Evolutionary conservation across 2,797 vertebrate genomes (phyloP).

Genomic region (Pogoniulus pusillus): DNA sequence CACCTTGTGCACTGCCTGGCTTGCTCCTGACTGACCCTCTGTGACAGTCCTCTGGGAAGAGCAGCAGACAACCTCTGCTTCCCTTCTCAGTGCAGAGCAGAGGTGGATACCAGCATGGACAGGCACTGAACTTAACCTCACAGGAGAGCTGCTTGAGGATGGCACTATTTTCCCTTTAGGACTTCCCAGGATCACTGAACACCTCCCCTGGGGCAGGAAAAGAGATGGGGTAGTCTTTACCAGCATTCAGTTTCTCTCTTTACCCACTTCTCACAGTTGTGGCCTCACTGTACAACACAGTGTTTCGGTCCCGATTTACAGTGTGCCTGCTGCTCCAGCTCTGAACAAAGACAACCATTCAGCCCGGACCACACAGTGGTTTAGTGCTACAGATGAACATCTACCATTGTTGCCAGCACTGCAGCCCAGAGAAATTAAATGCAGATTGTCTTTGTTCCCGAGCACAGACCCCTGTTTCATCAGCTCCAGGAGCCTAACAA

Average conservation of each 20-base stretch:
- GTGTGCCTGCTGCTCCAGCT: neutral
- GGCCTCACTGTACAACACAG: fast-evolving
- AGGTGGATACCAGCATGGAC: fast-evolving
- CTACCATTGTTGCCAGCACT: constrained; percentile 21
- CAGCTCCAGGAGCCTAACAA: constrained; percentile 25
- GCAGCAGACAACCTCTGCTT: neutral
- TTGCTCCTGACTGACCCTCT: neutral
- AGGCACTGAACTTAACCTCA: neutral
- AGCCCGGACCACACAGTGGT: fast-evolving
- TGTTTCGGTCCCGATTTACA: neutral
- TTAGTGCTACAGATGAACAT: constrained; percentile 4
- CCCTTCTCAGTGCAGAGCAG: neutral
- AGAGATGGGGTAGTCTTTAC: neutral
- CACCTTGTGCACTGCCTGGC: no score
- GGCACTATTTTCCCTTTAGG: neutral
- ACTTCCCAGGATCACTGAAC: neutral
- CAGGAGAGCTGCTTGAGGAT: neutral
- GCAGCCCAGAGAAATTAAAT: constrained; percentile 41
- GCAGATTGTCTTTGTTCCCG: constrained; percentile 4
- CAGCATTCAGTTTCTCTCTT: neutral
- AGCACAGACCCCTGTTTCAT: constrained; percentile 40
- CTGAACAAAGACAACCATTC: constrained; percentile 17
- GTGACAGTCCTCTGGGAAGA: neutral
- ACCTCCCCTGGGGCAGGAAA: neutral
- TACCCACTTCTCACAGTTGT: fast-evolving